phyloP scores from a whole-genome alignment of 2,888 invertebrate genomes.

The Mythimna impura region DNA sequence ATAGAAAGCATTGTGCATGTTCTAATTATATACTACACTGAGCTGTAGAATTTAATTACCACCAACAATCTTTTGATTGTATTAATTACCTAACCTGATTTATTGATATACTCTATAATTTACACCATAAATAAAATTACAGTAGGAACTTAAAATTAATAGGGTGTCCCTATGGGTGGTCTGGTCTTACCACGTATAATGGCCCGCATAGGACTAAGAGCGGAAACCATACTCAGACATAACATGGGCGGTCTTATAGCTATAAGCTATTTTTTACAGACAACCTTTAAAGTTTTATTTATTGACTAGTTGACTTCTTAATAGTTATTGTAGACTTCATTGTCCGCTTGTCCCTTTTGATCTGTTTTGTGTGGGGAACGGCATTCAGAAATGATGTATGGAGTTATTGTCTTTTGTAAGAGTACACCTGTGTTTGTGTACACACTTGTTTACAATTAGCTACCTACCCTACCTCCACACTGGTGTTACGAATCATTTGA shows the following conservation, averaged over 20 bases:
- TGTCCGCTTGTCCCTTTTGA: background rate
- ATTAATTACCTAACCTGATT: background rate
- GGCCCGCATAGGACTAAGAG: no score
- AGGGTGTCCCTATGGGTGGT: no score
- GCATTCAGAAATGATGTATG: background rate
- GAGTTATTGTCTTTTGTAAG: background rate
- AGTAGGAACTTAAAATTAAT: no score
- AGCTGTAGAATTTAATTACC: slow-evolving; percentile 6
- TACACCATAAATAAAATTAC: no score
- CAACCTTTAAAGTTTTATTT: no score
- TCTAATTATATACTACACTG: background rate
- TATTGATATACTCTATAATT: no score
- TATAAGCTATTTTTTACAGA: no score
- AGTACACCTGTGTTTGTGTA: background rate
- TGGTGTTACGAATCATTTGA: no score
- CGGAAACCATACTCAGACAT: no score
- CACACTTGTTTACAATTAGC: background rate
- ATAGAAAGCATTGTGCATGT: slow-evolving; percentile 15
- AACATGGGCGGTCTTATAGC: no score
- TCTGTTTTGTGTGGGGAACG: background rate
- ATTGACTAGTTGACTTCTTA: background rate
- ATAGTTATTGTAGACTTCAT: background rate
- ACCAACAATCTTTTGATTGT: slow-evolving; percentile 2
- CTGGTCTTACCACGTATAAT: no score
- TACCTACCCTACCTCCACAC: no score